A percentile compares a stretch with the other conserved stretches of the same genome.
Evolutionary conservation across 2,113 vertebrate genomes (phyloP).

Genomic region (Nothocercus julius): DNA sequence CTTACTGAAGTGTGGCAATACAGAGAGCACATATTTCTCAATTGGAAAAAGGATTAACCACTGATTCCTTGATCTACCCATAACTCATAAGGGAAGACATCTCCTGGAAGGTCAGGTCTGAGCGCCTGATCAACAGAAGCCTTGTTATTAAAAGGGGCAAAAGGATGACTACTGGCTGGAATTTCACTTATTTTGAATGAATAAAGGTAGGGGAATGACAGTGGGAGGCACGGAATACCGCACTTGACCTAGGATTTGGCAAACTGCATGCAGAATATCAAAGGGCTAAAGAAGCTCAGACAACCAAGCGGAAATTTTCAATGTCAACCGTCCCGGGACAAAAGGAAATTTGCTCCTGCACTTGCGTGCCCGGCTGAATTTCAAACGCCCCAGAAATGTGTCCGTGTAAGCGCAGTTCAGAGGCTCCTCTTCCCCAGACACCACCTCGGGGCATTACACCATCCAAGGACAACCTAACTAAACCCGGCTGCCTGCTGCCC

Average conservation of each 20-base stretch:
- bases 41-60: not conserved
- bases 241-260: not conserved
- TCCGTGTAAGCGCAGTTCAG: not conserved
- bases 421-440: not conserved
- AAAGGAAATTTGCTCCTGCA: not conserved
- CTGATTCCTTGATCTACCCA: not conserved
- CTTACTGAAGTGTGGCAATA: not conserved
- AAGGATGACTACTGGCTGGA: not conserved
- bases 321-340: not conserved
- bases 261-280: not conserved
- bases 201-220: not conserved
- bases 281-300: not conserved
- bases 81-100: not conserved
- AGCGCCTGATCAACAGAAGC: not conserved
- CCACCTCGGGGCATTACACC: not conserved
- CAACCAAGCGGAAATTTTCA: not conserved
- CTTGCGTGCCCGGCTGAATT: not conserved
- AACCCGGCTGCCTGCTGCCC: not conserved
- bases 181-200: not conserved
- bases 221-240: not conserved
- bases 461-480: not conserved
- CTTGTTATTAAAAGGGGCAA: not conserved
- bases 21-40: not conserved
- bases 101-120: not conserved
- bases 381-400: accelerated